These are phyloP conservation scores for Lutjanus argentimaculatus DNA, from an alignment of 2,797 vertebrate species.

Conservation along the genomic window DNA sequence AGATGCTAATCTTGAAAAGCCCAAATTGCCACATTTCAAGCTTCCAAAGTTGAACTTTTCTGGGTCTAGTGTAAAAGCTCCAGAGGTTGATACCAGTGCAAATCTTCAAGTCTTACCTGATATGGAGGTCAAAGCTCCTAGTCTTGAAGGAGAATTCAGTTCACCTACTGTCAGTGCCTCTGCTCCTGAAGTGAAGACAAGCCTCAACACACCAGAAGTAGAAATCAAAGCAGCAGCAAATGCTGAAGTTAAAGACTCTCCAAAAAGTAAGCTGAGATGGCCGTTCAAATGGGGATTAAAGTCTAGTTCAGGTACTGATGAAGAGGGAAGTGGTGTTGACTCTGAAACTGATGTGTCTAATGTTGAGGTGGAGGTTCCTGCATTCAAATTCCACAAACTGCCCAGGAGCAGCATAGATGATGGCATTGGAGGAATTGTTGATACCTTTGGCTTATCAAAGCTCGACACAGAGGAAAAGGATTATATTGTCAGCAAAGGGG, in stretches of 20 bases:
- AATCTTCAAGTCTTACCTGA: slow-evolving; percentile 39
- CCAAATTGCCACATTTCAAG: slow-evolving; percentile 61
- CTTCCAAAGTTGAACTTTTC: slow-evolving; percentile 60
- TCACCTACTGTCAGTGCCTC: slow-evolving; percentile 29
- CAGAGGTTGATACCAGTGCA: slow-evolving; percentile 38
- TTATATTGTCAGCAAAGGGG: slow-evolving; percentile 71
- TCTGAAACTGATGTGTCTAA: slow-evolving; percentile 43
- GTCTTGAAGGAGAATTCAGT: slow-evolving; percentile 32
- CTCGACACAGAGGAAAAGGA: slow-evolving; percentile 57
- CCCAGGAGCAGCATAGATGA: slow-evolving; percentile 62
- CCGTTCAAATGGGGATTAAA: slow-evolving; percentile 71
- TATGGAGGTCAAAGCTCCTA: slow-evolving; percentile 42
- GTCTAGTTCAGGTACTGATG: slow-evolving; percentile 49
- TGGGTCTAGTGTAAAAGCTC: slow-evolving; percentile 50
- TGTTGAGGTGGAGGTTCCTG: slow-evolving; percentile 62
- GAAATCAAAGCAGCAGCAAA: slow-evolving; percentile 38
- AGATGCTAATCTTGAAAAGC: slow-evolving; percentile 50
- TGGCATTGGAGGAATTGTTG: slow-evolving; percentile 11
- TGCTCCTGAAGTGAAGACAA: slow-evolving; percentile 41
- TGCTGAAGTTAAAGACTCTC: slow-evolving; percentile 50
- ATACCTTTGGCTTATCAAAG: slow-evolving; percentile 49
- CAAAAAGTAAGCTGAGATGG: slow-evolving; percentile 74
- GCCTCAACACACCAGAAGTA: slow-evolving; percentile 30
- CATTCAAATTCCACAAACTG: slow-evolving; percentile 81
- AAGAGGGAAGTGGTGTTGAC: slow-evolving; percentile 46